phyloP scores from a whole-genome alignment of 2,888 invertebrate species.

The Tortricodes alternella region DNA sequence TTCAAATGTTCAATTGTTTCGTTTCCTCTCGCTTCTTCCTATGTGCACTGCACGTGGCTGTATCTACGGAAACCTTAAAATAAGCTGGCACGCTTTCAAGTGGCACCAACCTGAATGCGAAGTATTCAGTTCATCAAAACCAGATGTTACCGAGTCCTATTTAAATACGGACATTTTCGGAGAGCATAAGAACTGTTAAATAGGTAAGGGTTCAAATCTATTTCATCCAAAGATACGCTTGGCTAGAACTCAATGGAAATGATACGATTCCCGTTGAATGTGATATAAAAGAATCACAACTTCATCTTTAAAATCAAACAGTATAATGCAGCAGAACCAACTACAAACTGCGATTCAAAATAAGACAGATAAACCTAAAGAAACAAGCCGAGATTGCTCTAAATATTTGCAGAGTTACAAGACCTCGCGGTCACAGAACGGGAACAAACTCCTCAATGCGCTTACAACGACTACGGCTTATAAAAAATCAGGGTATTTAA shows the following conservation, averaged over 20 bases:
- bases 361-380: conserved; percentile 17
- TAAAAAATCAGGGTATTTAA: conserved; percentile 42
- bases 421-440: conserved; percentile 17
- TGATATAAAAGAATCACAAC: not conserved
- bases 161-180: conserved; percentile 63
- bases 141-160: conserved; percentile 73
- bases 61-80: conserved; percentile 59
- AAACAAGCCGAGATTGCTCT: conserved; percentile 16
- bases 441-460: conserved; percentile 21
- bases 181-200: not conserved
- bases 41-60: conserved; percentile 16
- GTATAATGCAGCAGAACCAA: not conserved
- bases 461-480: conserved; percentile 28
- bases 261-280: not conserved
- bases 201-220: not conserved
- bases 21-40: conserved; percentile 9
- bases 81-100: conserved; percentile 81
- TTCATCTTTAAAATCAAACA: not conserved
- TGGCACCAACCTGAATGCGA: conserved; percentile 75
- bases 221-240: not conserved
- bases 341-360: conserved; percentile 9
- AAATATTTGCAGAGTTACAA: conserved; percentile 6
- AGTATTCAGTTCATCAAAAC: conserved; percentile 80
- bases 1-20: conserved; percentile 4
- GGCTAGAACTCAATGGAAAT: not conserved